These are phyloP conservation scores for Clivina fossor DNA, from an alignment of 2,888 invertebrate genomes.

Conservation along the genomic window DNA sequence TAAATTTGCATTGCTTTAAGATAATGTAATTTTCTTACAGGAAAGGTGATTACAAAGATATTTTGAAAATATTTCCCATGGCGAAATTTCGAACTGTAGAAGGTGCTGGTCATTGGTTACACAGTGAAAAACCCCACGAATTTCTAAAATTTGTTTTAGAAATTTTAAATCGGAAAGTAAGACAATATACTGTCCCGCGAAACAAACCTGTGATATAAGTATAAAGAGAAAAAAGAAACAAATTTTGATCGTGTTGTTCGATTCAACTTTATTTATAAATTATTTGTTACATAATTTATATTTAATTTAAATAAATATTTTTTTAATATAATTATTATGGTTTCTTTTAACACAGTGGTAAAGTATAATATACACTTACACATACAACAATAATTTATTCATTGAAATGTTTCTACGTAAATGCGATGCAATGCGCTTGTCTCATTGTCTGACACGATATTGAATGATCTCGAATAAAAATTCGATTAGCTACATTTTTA, in stretches of 20 bases:
- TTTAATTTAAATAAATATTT: background rate
- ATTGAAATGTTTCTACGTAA: background rate
- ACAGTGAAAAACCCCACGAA: slow-evolving; percentile 83
- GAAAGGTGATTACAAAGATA: slow-evolving; percentile 61
- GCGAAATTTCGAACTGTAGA: slow-evolving; percentile 70
- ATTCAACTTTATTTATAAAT: background rate
- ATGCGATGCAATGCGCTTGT: background rate
- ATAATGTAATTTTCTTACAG: slow-evolving; percentile 49
- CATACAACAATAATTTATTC: no score
- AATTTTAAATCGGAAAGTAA: background rate
- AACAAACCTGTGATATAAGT: background rate
- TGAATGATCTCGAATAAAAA: no score
- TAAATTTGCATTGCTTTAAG: no score
- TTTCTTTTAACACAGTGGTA: no score
- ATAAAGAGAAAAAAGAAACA: background rate
- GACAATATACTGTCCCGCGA: no score
- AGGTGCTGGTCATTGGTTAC: slow-evolving; percentile 92
- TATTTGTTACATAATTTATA: background rate
- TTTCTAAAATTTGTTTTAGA: slow-evolving; percentile 58
- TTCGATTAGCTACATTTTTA: no score
- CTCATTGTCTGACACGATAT: no score
- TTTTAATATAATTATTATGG: no score
- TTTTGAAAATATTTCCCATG: slow-evolving; percentile 71
- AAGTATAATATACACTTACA: no score
- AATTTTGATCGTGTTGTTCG: background rate